Evolutionary conservation across 2,113 vertebrate species (phyloP).

Genomic region (Seriola rivoliana): DNA sequence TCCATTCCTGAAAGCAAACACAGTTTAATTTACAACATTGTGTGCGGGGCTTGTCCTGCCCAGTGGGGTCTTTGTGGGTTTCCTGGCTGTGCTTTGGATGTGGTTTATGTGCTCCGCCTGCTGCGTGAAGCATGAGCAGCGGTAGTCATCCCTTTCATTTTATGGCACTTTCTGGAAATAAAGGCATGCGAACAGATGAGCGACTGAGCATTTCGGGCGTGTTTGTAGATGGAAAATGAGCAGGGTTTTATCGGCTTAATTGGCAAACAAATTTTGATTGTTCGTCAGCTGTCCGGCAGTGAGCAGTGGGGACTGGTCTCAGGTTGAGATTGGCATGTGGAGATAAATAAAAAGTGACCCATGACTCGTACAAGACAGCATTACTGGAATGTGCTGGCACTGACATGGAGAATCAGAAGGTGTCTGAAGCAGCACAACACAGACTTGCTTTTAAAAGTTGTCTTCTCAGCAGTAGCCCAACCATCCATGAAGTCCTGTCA

Average conservation of each 20-base stretch:
- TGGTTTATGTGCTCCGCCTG: conserved; percentile 72
- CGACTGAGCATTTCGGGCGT: conserved; percentile 14
- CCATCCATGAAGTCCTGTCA: conserved; percentile 7
- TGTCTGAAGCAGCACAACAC: conserved; percentile 32
- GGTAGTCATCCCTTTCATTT: conserved; percentile 73
- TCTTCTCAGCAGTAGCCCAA: conserved; percentile 16
- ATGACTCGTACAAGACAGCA: conserved; percentile 21
- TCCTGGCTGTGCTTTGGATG: conserved; percentile 71
- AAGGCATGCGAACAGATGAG: conserved; percentile 46
- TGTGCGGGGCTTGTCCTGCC: conserved; percentile 51
- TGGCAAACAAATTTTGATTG: conserved; percentile 22
- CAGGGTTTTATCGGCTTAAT: conserved; percentile 32
- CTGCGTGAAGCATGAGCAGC: conserved; percentile 56
- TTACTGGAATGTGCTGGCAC: conserved; percentile 48
- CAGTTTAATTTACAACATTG: conserved; percentile 65
- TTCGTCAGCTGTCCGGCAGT: conserved; percentile 23
- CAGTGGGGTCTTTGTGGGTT: conserved; percentile 77
- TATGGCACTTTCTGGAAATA: conserved; percentile 60
- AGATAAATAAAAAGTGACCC: conserved; percentile 39
- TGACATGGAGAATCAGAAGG: conserved; percentile 12
- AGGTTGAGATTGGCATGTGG: conserved; percentile 14
- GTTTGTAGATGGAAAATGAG: conserved; percentile 32
- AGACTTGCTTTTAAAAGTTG: conserved; percentile 41
- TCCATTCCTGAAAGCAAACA: conserved; percentile 64
- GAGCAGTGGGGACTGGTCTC: conserved; percentile 4